Base-by-base conservation (phyloP, 2,888 invertebrate genomes). In the Leucophenga maculata region DNA sequence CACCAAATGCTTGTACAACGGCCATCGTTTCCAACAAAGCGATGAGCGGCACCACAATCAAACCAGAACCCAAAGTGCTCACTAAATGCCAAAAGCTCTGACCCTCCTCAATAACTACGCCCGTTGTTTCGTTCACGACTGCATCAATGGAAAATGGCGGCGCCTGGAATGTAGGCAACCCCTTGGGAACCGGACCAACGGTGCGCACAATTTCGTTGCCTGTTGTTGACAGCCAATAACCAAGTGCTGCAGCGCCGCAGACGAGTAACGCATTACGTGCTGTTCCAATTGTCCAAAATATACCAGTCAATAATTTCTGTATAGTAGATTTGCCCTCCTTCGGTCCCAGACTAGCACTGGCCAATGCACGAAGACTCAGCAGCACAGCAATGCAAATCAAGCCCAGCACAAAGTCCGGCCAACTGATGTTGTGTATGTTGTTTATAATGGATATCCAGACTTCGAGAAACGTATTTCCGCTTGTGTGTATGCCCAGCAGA, bases 1-100 rank as follows among this genome's bases (percentile, higher is more conserved):
- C 73, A 83, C 87, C 87, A 64, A 87, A 87, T n/a, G 87, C 85
- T 65, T 87, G 88, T 3, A 87, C 86, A 8, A 87, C 95, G 26
- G 97, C 95, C 83, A 97, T 95, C 79, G 96, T 94, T 87, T 97
- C 97, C 83, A 98, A 91, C 67, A 98, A 89, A 16, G 95, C 94
- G 80, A 97, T 93, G 52, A 98, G 89, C 1, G 97, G 97, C 71
- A 97, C 92, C 44, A 98, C 96, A 71, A 95, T 90, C 67, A 97
- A 90, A 13, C 96, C 96, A 18, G 95, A 93, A 55, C 96, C 95
- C 83, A 97, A 90, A 86, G 93, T 92, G 74, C 93, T 91, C 68
- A 93, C 90, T 93, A 96, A 95, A 65, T 94, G 93, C 59, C 91
- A 83, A 85, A 95, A 94, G 52, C 77, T 82, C 69, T 87, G 84